Conservation (phyloP, 1,140 invertebrate genomes). For the Dermatophagoides farinae region DNA sequence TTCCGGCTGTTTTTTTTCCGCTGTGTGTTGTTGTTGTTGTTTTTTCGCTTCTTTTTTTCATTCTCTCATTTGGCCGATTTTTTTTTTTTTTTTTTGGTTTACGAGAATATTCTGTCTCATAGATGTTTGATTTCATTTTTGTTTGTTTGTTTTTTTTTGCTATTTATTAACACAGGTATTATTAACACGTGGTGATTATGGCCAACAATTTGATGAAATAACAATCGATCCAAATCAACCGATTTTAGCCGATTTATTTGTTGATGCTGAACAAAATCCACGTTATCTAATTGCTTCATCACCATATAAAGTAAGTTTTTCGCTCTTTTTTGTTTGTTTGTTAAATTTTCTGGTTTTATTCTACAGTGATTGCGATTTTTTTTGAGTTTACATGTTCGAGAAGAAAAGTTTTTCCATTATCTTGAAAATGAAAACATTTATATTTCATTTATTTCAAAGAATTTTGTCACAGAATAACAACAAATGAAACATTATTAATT, state of each 20-base stretch:
- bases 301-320: conserved; percentile 34
- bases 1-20: background rate
- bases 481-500: no score
- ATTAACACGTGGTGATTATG: conserved; percentile 23
- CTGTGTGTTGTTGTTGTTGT: background rate
- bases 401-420: no score
- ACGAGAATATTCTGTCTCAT: no score
- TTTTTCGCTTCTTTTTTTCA: background rate
- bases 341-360: background rate
- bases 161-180: conserved; percentile 32
- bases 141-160: conserved; percentile 1
- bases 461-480: no score
- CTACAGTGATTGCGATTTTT: no score
- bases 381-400: no score
- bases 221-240: conserved; percentile 43
- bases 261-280: conserved; percentile 43
- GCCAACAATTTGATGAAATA: conserved; percentile 50
- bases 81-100: background rate
- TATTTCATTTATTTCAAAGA: no score
- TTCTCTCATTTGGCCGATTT: background rate
- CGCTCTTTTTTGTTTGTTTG: background rate
- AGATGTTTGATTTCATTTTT: background rate
- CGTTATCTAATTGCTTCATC: conserved; percentile 52
- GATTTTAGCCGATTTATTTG: conserved; percentile 56
- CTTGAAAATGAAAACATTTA: no score